Evolutionary conservation across 2,888 invertebrate species (phyloP).

Genomic region (Microctonus brassicae): DNA sequence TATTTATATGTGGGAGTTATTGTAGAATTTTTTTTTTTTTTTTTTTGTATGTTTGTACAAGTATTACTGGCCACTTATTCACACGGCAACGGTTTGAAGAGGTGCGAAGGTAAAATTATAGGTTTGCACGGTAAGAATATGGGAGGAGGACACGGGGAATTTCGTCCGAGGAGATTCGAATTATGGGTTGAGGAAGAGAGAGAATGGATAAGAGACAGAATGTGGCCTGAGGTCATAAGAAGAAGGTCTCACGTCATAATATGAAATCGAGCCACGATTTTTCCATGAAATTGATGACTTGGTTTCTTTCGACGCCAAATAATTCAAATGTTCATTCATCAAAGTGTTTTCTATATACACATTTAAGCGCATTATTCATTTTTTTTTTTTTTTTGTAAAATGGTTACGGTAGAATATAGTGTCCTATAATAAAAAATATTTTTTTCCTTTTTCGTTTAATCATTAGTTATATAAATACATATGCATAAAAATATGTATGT

Average conservation of each 20-base stretch:
- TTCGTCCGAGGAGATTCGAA: constrained; percentile 33
- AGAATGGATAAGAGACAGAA: constrained; percentile 25
- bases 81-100: constrained; percentile 39
- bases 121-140: constrained; percentile 32
- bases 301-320: constrained; percentile 39
- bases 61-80: constrained; percentile 39
- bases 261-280: constrained; percentile 65
- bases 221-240: constrained; percentile 33
- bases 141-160: constrained; percentile 34
- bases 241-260: constrained; percentile 59
- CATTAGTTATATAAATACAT: no score
- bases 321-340: constrained; percentile 23
- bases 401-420: no score
- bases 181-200: constrained; percentile 33
- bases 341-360: no score
- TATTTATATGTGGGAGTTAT: constrained; percentile 15
- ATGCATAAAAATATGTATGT: no score
- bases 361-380: no score
- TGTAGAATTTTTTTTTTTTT: constrained; percentile 27
- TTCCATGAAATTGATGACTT: constrained; percentile 64
- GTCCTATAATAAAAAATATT: no score
- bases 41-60: constrained; percentile 38
- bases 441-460: no score
- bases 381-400: no score
- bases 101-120: constrained; percentile 41